These are phyloP conservation scores for Daktulosphaira vitifoliae DNA, from an alignment of 1,140 invertebrate genomes.

Conservation along the genomic window DNA sequence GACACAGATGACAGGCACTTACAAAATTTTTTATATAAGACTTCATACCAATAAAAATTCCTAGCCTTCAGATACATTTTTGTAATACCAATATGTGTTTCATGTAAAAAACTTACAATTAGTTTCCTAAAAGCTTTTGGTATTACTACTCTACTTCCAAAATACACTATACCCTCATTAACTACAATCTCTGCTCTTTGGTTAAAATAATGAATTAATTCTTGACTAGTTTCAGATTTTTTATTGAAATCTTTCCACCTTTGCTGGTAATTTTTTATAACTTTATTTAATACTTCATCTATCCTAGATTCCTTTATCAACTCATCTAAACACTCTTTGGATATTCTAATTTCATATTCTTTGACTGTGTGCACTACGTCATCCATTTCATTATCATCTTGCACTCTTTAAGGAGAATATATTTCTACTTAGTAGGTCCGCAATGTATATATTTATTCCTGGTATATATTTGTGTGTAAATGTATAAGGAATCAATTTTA, in stretches of 20 bases:
- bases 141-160: constrained; percentile 40
- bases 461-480: constrained; percentile 39
- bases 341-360: constrained; percentile 20
- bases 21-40: constrained; percentile 40
- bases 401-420: constrained; percentile 4
- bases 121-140: constrained; percentile 39
- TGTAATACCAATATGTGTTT: constrained; percentile 39
- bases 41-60: constrained; percentile 41
- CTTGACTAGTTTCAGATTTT: constrained; percentile 30
- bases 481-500: constrained; percentile 43
- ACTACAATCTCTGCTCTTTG: constrained; percentile 36
- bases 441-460: constrained; percentile 39
- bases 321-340: constrained; percentile 32
- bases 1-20: constrained; percentile 39
- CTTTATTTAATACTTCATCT: constrained; percentile 35
- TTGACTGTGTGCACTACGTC: background rate
- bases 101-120: constrained; percentile 42
- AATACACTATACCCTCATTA: constrained; percentile 41
- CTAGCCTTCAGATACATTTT: constrained; percentile 41
- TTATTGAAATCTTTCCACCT: constrained; percentile 35
- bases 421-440: constrained; percentile 40
- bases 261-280: constrained; percentile 34
- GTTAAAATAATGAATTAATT: constrained; percentile 37
- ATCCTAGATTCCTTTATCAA: constrained; percentile 35
- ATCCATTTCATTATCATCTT: background rate